phyloP scores from a whole-genome alignment of 2,888 invertebrate species.

The Troides oblongomaculatus region DNA sequence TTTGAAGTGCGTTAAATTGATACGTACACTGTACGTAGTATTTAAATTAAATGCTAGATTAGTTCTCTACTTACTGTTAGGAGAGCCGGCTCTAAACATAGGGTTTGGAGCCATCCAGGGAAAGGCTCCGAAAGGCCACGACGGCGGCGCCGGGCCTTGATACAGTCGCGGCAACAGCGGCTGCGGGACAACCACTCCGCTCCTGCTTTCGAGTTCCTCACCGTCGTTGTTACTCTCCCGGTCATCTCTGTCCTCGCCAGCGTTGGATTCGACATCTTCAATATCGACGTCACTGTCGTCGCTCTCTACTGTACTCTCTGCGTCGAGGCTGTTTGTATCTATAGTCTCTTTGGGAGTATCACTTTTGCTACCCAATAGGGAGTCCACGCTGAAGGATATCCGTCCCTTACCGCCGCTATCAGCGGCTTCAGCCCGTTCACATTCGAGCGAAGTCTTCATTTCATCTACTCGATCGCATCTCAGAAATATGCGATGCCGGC shows the following conservation, averaged over 20 bases:
- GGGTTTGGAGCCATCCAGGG: conserved; percentile 83
- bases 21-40: not conserved
- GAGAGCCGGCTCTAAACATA: conserved; percentile 80
- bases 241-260: conserved; percentile 67
- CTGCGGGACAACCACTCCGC: conserved; percentile 84
- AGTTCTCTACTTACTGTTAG: conserved; percentile 75
- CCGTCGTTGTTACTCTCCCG: conserved; percentile 67
- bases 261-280: conserved; percentile 70
- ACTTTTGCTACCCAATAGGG: conserved; percentile 74
- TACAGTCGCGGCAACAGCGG: conserved; percentile 82
- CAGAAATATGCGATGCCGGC: conserved; percentile 34
- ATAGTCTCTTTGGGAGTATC: conserved; percentile 56
- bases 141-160: conserved; percentile 76
- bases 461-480: conserved; percentile 72
- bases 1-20: not conserved
- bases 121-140: conserved; percentile 83
- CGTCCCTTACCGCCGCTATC: conserved; percentile 81
- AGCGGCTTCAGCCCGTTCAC: conserved; percentile 74
- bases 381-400: conserved; percentile 87
- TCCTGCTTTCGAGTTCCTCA: conserved; percentile 66
- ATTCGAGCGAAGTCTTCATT: conserved; percentile 78
- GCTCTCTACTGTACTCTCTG: conserved; percentile 63
- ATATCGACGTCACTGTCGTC: conserved; percentile 77
- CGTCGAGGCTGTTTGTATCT: conserved; percentile 65
- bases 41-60: not conserved